Evolutionary conservation across 2,113 vertebrate genomes (phyloP).

Genomic region (Cygnus atratus): DNA sequence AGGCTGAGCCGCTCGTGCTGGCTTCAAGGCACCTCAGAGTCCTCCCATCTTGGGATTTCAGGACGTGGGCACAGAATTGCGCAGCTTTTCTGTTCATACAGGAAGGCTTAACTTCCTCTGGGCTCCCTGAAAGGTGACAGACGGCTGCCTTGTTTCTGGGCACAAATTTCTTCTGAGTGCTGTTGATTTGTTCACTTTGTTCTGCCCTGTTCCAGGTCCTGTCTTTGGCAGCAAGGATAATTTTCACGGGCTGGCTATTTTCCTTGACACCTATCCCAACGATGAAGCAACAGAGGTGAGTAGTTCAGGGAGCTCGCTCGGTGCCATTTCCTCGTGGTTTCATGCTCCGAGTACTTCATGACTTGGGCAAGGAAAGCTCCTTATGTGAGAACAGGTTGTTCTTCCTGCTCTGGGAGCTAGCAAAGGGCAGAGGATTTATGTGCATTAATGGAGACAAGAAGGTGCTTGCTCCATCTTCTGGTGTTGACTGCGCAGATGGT

Average conservation of each 20-base stretch:
- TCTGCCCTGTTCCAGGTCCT: slow-evolving; percentile 81
- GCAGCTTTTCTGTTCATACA: neutral
- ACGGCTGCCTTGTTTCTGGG: neutral
- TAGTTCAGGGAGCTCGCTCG: neutral
- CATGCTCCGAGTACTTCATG: accelerated
- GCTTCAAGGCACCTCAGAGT: too few relatives aligned
- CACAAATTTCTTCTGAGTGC: neutral
- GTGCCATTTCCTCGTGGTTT: neutral
- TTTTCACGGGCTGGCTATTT: slow-evolving; percentile 93
- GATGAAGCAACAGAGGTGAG: slow-evolving; percentile 93
- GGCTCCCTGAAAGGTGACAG: neutral
- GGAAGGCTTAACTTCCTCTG: neutral
- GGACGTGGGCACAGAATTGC: too few relatives aligned
- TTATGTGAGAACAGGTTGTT: accelerated
- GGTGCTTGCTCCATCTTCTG: neutral
- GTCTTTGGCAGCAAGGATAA: slow-evolving; percentile 95
- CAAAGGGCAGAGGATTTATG: neutral
- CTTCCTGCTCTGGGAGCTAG: neutral
- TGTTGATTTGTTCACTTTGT: neutral
- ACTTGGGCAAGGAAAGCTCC: neutral
- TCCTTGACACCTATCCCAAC: slow-evolving; percentile 96
- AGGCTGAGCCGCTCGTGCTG: neutral
- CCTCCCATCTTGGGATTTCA: too few relatives aligned
- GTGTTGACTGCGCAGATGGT: neutral
- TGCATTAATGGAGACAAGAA: neutral